A percentile compares a stretch with the other conserved stretches of the same genome.
phyloP scores from a whole-genome alignment of 2,113 vertebrate species.

The Dromiciops gliroides region DNA sequence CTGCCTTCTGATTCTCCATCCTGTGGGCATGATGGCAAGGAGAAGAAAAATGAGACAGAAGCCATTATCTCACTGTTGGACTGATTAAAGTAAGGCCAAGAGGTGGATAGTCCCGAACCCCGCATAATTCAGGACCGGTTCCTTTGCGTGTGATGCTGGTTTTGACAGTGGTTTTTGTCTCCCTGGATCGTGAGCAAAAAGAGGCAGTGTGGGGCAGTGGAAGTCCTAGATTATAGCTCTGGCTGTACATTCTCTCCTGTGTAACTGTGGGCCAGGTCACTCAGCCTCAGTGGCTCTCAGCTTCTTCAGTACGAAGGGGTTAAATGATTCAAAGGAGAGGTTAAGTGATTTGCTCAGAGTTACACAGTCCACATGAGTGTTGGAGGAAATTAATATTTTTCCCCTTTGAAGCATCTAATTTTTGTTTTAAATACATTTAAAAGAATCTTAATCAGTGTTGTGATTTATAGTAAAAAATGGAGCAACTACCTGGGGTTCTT shows the following conservation, averaged over 20 bases:
- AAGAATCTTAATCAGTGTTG: not conserved
- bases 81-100: not conserved
- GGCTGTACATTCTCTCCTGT: not conserved
- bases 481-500: not conserved
- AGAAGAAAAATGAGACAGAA: not conserved
- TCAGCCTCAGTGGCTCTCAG: not conserved
- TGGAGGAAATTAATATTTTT: not conserved
- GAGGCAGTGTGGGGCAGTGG: fast-evolving
- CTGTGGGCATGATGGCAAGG: not conserved
- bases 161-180: not conserved
- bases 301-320: not conserved
- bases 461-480: not conserved
- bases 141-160: not conserved
- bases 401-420: not conserved
- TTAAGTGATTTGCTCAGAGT: not conserved
- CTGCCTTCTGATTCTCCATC: not conserved
- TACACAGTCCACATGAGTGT: not conserved
- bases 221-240: not conserved
- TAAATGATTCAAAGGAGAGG: not conserved
- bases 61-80: not conserved
- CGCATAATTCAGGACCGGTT: not conserved
- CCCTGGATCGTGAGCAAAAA: not conserved
- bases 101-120: not conserved
- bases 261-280: not conserved
- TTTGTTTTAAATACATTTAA: not conserved